Evolutionary conservation across 2,113 vertebrate species (phyloP), one percentile per base, ranked within the genome.

Genomic region (Delphinapterus leucas): DNA sequence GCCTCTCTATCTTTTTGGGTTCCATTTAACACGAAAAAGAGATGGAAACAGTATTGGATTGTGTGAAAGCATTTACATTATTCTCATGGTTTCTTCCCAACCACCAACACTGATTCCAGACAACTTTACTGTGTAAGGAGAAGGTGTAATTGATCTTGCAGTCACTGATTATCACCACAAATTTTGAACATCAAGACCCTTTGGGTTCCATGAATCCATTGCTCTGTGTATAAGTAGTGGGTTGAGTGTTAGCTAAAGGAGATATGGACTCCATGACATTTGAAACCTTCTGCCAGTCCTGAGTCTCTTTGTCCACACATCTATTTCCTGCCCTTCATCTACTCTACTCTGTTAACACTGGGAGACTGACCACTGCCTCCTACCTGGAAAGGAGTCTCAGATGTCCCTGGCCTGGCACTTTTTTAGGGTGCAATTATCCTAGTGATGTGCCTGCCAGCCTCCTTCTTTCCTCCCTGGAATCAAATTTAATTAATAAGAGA

Each of bases 401-500:
- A 14, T 10, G 53, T 31, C 47, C 20, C 58, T 61, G 23, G 8
- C 21, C 20, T 68, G 47, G 21, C 15, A n/a, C 47, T 10, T 47
- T 44, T n/a, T 67, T 85, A 26, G 26, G 38, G 1, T 77, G 12
- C 4, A n/a, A 7, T 74, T 25, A 53, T 21, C 23, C 25, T 49
- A 4, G 2, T 36, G 17, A 28, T 41, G n/a, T 82, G 9, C 2
- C n/a, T 18, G 23, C 25, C 23, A 41, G 18, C 21, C 68, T 91
- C 60, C 8, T 94, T 68, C 41, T 18, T 41, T 15, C 41, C 6
- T 63, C 41, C 15, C 63, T 92, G 36, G 33, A 17, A 73, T 90
- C 9, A 68, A 77, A 4, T 92, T 71, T 97, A 92, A 92, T 70
- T 77, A 71, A 89, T 3, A 85, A 94, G 55, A 77, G 93, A 67